Percentiles rank a stretch among this genome's conserved stretches.
These are phyloP conservation scores for Cryptomyrus ogoouensis DNA, from an alignment of 2,113 vertebrate species.

Conservation along the genomic window DNA sequence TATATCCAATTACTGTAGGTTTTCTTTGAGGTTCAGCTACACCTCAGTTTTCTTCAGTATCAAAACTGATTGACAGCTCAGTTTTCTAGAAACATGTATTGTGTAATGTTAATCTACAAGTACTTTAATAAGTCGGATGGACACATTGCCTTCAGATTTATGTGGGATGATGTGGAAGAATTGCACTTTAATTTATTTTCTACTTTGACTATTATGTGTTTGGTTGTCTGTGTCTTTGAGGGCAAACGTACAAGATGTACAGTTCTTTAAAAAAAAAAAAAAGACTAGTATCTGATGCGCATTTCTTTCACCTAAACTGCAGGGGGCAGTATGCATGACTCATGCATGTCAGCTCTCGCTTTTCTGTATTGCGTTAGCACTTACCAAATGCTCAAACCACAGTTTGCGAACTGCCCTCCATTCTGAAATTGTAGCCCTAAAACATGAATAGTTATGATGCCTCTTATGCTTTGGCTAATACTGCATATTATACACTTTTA, in stretches of 20 bases:
- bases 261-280: neutral
- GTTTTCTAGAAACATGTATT: neutral
- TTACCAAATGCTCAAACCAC: neutral
- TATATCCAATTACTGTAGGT: slow-evolving; percentile 39
- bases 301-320: neutral
- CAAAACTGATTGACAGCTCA: neutral
- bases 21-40: slow-evolving; percentile 1
- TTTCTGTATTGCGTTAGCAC: neutral
- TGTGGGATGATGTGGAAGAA: neutral
- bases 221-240: slow-evolving; percentile 7
- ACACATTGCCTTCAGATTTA: neutral
- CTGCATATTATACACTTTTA: neutral
- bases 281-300: neutral
- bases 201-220: slow-evolving; percentile 2
- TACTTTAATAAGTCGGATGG: neutral
- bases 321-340: slow-evolving; percentile 10
- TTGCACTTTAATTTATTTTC: slow-evolving; percentile 24
- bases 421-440: neutral
- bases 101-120: neutral
- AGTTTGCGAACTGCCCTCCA: neutral
- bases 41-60: slow-evolving; percentile 13
- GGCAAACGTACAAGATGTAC: neutral
- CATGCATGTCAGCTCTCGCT: neutral
- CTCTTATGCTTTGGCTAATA: neutral
- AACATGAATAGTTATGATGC: neutral